Evolutionary conservation across 1,140 invertebrate species (phyloP).

Genomic region (Matsumurasca onukii): DNA sequence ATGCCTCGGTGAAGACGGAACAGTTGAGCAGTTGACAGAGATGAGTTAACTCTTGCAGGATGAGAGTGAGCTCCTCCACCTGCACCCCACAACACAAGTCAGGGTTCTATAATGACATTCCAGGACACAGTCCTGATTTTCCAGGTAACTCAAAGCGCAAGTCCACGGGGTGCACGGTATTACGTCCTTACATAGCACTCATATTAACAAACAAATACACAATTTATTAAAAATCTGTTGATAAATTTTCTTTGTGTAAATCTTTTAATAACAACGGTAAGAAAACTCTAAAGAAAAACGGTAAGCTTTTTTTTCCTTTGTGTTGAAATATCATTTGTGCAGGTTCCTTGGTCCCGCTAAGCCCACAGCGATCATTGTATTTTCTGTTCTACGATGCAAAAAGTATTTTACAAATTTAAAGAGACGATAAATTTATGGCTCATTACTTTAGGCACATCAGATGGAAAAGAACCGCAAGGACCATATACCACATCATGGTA

Average conservation of each 20-base stretch:
- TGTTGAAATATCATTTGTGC: neutral
- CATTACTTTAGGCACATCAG: too few relatives aligned
- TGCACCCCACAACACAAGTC: neutral
- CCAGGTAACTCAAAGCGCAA: too few relatives aligned
- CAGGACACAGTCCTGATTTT: too few relatives aligned
- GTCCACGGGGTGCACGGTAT: neutral
- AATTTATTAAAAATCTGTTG: neutral
- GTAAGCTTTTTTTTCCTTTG: neutral
- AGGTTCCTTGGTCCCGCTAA: too few relatives aligned
- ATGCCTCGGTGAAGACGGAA: conserved; percentile 2
- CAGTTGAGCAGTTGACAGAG: conserved; percentile 13
- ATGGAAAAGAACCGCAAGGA: too few relatives aligned
- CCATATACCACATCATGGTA: too few relatives aligned
- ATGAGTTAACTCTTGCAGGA: neutral
- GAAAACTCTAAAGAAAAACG: neutral
- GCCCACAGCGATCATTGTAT: too few relatives aligned
- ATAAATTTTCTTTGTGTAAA: too few relatives aligned
- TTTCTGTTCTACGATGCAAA: too few relatives aligned
- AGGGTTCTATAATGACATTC: too few relatives aligned
- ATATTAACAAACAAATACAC: neutral
- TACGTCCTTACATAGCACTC: neutral
- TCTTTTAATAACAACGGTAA: neutral
- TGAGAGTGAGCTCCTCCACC: neutral
- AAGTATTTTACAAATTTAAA: too few relatives aligned
- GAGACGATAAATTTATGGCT: too few relatives aligned